Evolutionary conservation across 2,888 invertebrate species (phyloP).

Genomic region (Dorcus parallelipipedus): DNA sequence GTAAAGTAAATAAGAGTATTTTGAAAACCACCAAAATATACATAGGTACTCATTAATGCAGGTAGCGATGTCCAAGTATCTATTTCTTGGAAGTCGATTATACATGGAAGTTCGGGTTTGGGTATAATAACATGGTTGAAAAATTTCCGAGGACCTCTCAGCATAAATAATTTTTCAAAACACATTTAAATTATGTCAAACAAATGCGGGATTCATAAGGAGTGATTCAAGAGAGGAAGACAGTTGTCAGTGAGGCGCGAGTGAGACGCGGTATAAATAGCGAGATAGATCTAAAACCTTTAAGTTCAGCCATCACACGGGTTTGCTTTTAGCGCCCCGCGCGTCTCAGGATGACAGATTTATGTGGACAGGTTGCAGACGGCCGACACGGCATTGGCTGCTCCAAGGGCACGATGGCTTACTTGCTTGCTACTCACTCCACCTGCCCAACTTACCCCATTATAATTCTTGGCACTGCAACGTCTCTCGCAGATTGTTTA

Average conservation of each 20-base stretch:
- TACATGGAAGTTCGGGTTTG: too few species aligned
- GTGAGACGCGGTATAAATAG: constrained; percentile 29
- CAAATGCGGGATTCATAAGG: neutral
- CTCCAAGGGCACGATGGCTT: constrained; percentile 28
- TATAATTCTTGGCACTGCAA: constrained; percentile 39
- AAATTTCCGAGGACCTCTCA: neutral
- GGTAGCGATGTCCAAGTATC: too few species aligned
- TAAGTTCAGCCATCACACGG: constrained; percentile 42
- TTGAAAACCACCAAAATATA: too few species aligned
- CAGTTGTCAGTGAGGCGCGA: constrained; percentile 25
- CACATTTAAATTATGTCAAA: constrained; percentile 3
- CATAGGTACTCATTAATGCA: too few species aligned
- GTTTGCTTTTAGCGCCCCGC: constrained; percentile 44
- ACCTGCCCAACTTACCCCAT: constrained; percentile 31
- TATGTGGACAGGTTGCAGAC: constrained; percentile 52
- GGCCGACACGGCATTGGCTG: constrained; percentile 40
- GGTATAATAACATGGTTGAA: too few species aligned
- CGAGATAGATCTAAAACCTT: constrained; percentile 39
- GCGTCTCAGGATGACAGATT: constrained; percentile 49
- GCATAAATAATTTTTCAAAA: constrained; percentile 4
- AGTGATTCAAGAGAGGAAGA: constrained; percentile 19
- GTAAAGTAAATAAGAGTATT: too few species aligned
- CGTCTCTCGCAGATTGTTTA: constrained; percentile 46
- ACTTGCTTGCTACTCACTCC: constrained; percentile 22
- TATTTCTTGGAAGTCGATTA: too few species aligned